Evolutionary conservation across 2,113 vertebrate species (phyloP).

Genomic region (Ancistrus triradiatus): DNA sequence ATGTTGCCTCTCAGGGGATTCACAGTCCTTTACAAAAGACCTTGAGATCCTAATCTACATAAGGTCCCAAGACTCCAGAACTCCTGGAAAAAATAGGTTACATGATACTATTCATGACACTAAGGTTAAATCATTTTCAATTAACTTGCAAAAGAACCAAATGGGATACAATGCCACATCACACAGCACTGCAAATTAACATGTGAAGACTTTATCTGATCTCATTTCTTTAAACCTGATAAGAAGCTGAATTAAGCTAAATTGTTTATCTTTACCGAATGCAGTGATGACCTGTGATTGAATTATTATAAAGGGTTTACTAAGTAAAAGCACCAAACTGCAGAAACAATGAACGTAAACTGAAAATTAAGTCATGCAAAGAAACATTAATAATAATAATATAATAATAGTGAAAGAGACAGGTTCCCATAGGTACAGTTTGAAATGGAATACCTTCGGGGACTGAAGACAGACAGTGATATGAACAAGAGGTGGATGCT

Average conservation of each 20-base stretch:
- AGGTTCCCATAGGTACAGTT: no score
- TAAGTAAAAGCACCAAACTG: no score
- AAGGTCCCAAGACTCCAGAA: not conserved
- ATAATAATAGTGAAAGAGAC: no score
- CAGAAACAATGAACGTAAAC: no score
- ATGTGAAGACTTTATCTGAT: conserved; percentile 2
- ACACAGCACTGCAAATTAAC: not conserved
- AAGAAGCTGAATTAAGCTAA: not conserved
- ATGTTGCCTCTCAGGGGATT: no score
- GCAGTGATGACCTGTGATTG: not conserved
- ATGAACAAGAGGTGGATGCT: no score
- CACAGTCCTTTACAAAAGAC: not conserved
- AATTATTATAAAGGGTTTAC: not conserved
- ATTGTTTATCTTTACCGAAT: not conserved
- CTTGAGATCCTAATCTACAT: not conserved
- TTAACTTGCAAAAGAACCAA: not conserved
- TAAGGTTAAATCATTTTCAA: conserved; percentile 1
- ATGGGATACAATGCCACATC: not conserved
- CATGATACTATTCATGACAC: not conserved
- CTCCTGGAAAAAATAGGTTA: not conserved
- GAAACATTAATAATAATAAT: no score
- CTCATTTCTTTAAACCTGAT: not conserved
- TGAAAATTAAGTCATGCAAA: no score
- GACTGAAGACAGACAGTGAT: no score
- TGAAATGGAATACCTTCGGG: no score